Conservation (phyloP, 1,140 invertebrate species). For the Apis dorsata region DNA sequence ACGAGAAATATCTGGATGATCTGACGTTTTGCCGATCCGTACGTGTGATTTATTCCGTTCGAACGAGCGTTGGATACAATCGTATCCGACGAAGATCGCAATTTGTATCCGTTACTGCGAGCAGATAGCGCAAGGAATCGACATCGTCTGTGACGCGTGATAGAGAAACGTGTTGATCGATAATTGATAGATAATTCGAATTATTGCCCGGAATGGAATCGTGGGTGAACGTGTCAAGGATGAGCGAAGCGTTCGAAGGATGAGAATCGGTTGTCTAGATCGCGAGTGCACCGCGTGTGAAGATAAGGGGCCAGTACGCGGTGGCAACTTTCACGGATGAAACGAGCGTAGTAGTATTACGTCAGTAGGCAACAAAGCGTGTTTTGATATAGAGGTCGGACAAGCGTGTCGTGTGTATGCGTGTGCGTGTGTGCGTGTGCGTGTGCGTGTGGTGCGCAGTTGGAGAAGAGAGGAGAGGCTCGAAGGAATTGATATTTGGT, state of each 20-base stretch:
- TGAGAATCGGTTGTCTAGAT: too few species aligned
- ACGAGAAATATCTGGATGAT: not conserved
- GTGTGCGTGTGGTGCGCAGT: not conserved
- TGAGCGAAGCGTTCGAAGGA: too few species aligned
- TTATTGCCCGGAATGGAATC: not conserved
- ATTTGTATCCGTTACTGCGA: not conserved
- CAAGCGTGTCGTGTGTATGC: not conserved
- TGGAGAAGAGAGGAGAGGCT: not conserved
- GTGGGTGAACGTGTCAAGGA: too few species aligned
- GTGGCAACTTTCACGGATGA: slow-evolving; percentile 20
- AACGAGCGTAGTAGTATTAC: slow-evolving; percentile 15
- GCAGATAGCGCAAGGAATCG: too few species aligned
- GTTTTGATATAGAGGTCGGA: not conserved
- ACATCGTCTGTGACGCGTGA: too few species aligned
- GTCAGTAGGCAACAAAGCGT: not conserved
- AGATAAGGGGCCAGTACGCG: not conserved
- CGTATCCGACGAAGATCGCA: not conserved
- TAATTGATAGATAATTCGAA: too few species aligned
- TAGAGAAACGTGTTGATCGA: too few species aligned
- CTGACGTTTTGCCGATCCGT: not conserved
- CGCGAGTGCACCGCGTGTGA: slow-evolving; percentile 16
- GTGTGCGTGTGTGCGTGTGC: too few species aligned
- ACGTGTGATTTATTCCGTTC: not conserved
- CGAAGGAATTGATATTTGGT: not conserved
- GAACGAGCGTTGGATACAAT: not conserved